Percentiles rank a stretch among this genome's conserved stretches.
phyloP scores from a whole-genome alignment of 2,888 invertebrate species.

The Ophion slaviceki region DNA sequence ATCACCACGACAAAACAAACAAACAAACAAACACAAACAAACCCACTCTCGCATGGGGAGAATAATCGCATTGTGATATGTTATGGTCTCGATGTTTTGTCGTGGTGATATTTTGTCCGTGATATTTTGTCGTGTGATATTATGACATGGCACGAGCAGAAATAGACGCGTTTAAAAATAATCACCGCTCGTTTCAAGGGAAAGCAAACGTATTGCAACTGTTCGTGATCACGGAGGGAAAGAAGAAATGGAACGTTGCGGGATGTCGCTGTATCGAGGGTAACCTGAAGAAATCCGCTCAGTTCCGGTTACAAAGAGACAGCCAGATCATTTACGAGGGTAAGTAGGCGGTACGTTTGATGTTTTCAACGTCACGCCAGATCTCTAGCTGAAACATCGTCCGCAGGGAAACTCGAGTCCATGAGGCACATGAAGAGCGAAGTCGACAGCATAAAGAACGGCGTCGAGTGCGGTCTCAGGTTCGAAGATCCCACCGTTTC shows the following conservation, averaged over 20 bases:
- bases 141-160: neutral
- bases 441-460: conserved; percentile 91
- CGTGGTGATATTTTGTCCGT: too few species aligned
- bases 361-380: neutral
- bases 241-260: conserved; percentile 93
- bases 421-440: conserved; percentile 96
- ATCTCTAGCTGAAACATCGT: conserved; percentile 24
- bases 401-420: conserved; percentile 89
- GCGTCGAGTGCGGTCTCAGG: conserved; percentile 95
- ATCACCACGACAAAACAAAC: too few species aligned
- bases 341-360: conserved; percentile 77
- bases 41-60: too few species aligned
- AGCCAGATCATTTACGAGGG: conserved; percentile 89
- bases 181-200: conserved; percentile 84
- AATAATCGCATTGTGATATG: too few species aligned
- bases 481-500: conserved; percentile 87
- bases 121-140: too few species aligned
- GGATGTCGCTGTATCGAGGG: conserved; percentile 95
- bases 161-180: conserved; percentile 1
- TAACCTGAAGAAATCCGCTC: conserved; percentile 87
- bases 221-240: conserved; percentile 92
- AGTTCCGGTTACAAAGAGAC: conserved; percentile 89
- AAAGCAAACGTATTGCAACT: conserved; percentile 94
- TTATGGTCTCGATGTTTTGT: too few species aligned
- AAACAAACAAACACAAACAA: too few species aligned